A percentile compares a stretch with the other conserved stretches of the same genome.
These are phyloP conservation scores for Syritta pipiens DNA, from an alignment of 2,888 invertebrate genomes.

Conservation along the genomic window DNA sequence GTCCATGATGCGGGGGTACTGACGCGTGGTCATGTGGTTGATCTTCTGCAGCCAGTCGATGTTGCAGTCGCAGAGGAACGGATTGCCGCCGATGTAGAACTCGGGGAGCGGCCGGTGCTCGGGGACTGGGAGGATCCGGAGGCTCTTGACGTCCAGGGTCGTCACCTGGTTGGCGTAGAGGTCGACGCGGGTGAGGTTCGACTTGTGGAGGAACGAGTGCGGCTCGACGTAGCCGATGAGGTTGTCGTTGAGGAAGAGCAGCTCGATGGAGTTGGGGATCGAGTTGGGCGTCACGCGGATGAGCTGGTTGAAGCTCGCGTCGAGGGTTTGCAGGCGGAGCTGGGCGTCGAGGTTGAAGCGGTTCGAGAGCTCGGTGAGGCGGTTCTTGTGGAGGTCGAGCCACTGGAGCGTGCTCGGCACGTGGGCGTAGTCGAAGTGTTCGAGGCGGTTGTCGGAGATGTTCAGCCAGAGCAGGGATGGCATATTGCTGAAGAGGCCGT, in stretches of 20 bases:
- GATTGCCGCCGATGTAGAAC: constrained; percentile 96
- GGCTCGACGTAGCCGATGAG: constrained; percentile 91
- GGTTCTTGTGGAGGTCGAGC: constrained; percentile 94
- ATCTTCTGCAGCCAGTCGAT: constrained; percentile 97
- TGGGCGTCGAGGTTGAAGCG: constrained; percentile 85
- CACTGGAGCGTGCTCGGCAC: constrained; percentile 91
- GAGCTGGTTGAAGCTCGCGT: constrained; percentile 94
- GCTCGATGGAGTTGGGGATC: constrained; percentile 91
- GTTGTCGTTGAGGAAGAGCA: constrained; percentile 94
- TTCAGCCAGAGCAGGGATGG: constrained; percentile 92
- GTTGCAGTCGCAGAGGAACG: constrained; percentile 95
- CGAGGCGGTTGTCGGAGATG: constrained; percentile 93
- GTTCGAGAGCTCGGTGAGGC: constrained; percentile 88
- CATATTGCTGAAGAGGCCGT: constrained; percentile 90
- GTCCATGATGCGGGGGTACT: constrained; percentile 95
- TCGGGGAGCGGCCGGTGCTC: constrained; percentile 88
- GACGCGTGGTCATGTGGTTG: constrained; percentile 90
- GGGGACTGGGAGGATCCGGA: constrained; percentile 88
- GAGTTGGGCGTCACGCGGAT: constrained; percentile 87
- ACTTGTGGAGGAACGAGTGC: constrained; percentile 93
- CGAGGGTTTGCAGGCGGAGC: constrained; percentile 89
- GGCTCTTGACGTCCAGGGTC: constrained; percentile 92
- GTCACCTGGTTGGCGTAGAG: constrained; percentile 95
- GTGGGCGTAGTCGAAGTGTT: constrained; percentile 92
- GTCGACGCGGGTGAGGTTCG: constrained; percentile 93